Conservation (phyloP, 2,888 invertebrate species). For the Zaprionus lineosus region DNA sequence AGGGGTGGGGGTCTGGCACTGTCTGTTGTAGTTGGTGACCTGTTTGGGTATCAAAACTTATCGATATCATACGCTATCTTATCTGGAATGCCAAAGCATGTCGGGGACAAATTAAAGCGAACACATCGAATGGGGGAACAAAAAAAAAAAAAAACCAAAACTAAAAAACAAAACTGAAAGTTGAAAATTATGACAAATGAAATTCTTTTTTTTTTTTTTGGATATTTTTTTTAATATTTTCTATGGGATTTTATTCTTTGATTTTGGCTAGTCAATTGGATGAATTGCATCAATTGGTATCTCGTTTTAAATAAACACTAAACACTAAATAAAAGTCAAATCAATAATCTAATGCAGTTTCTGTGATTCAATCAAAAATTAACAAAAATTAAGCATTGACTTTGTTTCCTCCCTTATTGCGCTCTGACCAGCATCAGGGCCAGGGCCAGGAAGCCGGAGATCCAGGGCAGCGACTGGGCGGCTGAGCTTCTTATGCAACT, state of each 20-base stretch:
- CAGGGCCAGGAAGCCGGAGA: slow-evolving; percentile 54
- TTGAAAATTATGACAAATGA: background rate
- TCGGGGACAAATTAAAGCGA: slow-evolving; percentile 66
- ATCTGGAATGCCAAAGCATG: slow-evolving; percentile 54
- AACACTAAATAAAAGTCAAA: slow-evolving; percentile 69
- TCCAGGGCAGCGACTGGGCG: slow-evolving; percentile 48
- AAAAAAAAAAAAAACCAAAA: slow-evolving; percentile 5
- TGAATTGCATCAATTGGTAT: slow-evolving; percentile 27
- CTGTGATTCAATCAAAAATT: slow-evolving; percentile 17
- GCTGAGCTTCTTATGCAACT: slow-evolving; percentile 58
- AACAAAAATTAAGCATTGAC: slow-evolving; percentile 25
- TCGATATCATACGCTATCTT: slow-evolving; percentile 53
- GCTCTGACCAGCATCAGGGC: slow-evolving; percentile 54
- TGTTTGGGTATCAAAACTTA: slow-evolving; percentile 43
- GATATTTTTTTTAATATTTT: slow-evolving; percentile 2
- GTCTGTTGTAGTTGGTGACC: slow-evolving; percentile 23
- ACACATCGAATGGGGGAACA: slow-evolving; percentile 46
- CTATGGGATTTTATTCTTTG: slow-evolving; percentile 4
- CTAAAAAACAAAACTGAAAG: slow-evolving; percentile 16
- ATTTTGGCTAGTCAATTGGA: slow-evolving; percentile 29
- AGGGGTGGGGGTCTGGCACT: too few species aligned
- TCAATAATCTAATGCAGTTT: slow-evolving; percentile 18
- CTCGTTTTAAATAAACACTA: slow-evolving; percentile 55
- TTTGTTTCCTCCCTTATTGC: slow-evolving; percentile 26
- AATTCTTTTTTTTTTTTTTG: slow-evolving; percentile 3